Conservation (phyloP, 1,140 invertebrate species). For the Papilio glaucus region DNA sequence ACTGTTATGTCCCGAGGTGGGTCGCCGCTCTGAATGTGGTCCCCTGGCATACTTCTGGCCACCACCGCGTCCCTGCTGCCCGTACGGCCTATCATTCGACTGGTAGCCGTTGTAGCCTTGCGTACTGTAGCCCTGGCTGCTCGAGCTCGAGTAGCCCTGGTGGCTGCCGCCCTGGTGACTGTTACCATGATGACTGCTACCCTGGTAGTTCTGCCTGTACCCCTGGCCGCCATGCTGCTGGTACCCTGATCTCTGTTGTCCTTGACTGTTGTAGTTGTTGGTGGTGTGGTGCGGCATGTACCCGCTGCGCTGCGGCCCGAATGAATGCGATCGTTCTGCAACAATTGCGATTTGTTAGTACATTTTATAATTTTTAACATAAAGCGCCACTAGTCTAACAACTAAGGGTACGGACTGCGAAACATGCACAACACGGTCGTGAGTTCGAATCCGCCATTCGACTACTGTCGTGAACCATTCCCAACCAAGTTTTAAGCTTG, state of each 20-base stretch:
- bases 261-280: constrained; percentile 38
- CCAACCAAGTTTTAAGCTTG: no score
- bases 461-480: no score
- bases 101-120: constrained; percentile 1
- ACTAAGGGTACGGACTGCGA: no score
- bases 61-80: background rate
- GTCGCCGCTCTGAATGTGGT: background rate
- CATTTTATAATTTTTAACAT: no score
- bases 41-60: constrained; percentile 27
- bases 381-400: no score
- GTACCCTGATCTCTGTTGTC: constrained; percentile 14
- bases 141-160: constrained; percentile 31
- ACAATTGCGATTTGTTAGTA: constrained; percentile 42
- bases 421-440: no score
- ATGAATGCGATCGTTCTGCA: constrained; percentile 68
- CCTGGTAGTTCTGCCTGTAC: constrained; percentile 38
- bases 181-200: background rate
- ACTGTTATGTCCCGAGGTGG: background rate
- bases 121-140: constrained; percentile 11
- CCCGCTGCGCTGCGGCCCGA: constrained; percentile 65
- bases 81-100: background rate
- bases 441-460: no score
- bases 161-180: constrained; percentile 14
- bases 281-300: constrained; percentile 56
- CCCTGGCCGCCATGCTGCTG: constrained; percentile 47